Conservation (phyloP, 2,888 invertebrate genomes). For the Sericinus montela region DNA sequence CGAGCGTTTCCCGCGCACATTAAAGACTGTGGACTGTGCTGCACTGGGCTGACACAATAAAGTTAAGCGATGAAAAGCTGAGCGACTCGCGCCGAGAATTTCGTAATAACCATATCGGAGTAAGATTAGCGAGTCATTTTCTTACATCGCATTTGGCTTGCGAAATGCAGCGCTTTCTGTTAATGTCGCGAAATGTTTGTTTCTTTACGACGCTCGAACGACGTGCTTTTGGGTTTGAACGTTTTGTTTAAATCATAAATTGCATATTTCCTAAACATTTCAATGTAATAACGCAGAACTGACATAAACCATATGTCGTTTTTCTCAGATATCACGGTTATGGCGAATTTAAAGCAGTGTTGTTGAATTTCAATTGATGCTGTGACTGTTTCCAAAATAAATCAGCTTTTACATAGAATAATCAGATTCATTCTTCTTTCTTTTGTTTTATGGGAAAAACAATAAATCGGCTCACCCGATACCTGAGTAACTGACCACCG, state of each 20-base stretch:
- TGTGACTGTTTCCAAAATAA: no score
- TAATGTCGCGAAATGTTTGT: constrained; percentile 33
- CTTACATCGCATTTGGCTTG: constrained; percentile 57
- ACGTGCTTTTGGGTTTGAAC: constrained; percentile 23
- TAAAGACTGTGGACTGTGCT: constrained; percentile 49
- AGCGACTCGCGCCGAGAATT: constrained; percentile 41
- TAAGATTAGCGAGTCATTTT: constrained; percentile 41
- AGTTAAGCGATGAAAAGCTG: constrained; percentile 49
- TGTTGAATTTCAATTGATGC: no score
- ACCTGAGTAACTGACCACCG: no score
- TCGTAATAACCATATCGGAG: constrained; percentile 51
- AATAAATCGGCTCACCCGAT: no score
- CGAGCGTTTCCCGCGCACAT: constrained; percentile 52
- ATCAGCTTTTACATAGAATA: no score
- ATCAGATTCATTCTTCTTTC: no score
- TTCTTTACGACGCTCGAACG: constrained; percentile 25
- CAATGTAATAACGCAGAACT: constrained; percentile 12
- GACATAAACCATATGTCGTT: constrained; percentile 3
- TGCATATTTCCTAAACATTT: constrained; percentile 14
- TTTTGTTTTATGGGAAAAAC: no score
- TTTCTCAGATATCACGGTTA: background rate
- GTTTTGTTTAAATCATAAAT: constrained; percentile 20
- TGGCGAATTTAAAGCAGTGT: background rate
- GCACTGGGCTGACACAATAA: constrained; percentile 60
- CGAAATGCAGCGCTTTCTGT: constrained; percentile 41